These are phyloP conservation scores for Eurosta solidaginis DNA, from an alignment of 1,140 invertebrate species.

Conservation along the genomic window DNA sequence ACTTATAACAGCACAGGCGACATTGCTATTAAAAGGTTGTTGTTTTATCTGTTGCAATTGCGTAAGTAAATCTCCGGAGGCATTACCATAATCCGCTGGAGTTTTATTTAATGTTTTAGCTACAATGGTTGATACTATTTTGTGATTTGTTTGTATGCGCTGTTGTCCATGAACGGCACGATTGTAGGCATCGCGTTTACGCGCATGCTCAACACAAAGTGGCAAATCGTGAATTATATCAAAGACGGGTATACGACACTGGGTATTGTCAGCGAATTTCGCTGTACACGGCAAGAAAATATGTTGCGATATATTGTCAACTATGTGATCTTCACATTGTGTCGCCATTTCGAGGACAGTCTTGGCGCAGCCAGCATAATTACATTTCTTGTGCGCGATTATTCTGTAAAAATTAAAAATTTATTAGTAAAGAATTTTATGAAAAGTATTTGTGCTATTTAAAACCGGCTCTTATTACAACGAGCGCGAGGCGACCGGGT, in stretches of 20 bases:
- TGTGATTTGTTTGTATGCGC: conserved; percentile 74
- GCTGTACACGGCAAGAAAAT: conserved; percentile 89
- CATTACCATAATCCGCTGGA: neutral
- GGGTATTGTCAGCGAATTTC: conserved; percentile 83
- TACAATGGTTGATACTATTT: neutral
- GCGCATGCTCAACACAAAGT: conserved; percentile 80
- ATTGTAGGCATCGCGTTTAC: conserved; percentile 80
- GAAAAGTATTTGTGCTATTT: too few relatives aligned
- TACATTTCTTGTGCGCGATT: conserved; percentile 46
- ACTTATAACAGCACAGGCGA: neutral
- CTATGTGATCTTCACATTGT: conserved; percentile 84
- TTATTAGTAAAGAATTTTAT: conserved; percentile 21
- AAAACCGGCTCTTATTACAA: too few relatives aligned
- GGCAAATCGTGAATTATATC: conserved; percentile 83
- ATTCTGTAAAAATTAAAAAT: conserved; percentile 28
- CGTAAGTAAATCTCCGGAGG: neutral
- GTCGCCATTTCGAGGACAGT: conserved; percentile 73
- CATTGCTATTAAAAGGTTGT: neutral
- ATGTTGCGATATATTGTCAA: conserved; percentile 83
- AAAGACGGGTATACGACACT: conserved; percentile 86
- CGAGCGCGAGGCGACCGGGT: too few relatives aligned
- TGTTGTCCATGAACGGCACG: conserved; percentile 72
- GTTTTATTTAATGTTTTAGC: neutral
- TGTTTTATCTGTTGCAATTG: neutral
- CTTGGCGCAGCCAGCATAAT: conserved; percentile 42